Conservation (phyloP, 2,113 vertebrate species). For the Scolopax mira region DNA sequence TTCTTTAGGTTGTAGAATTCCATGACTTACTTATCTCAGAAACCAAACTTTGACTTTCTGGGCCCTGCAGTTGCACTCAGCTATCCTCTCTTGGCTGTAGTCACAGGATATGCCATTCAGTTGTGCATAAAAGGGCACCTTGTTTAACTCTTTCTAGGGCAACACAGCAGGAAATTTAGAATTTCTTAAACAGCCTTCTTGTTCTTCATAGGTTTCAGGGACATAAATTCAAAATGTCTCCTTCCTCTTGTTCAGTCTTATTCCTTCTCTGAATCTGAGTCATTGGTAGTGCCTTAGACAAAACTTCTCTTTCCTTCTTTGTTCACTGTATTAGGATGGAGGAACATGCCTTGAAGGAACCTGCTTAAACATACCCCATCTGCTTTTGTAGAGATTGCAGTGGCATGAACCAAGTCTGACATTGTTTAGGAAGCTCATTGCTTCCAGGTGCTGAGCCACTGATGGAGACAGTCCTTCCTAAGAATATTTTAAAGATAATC, state of each 20-base stretch:
- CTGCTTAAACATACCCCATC: background rate
- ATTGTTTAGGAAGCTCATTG: background rate
- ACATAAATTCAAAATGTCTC: background rate
- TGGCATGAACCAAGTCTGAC: background rate
- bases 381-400: background rate
- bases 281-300: background rate
- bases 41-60: background rate
- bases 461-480: background rate
- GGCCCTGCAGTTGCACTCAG: background rate
- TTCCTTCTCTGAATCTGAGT: background rate
- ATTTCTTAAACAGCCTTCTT: background rate
- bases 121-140: background rate
- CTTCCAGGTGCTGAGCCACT: background rate
- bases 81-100: background rate
- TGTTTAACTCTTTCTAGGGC: background rate
- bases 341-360: background rate
- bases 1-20: background rate
- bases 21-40: background rate
- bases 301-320: background rate
- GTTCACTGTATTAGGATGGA: background rate
- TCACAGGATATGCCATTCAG: background rate
- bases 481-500: background rate
- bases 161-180: background rate
- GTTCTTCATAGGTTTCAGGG: background rate
- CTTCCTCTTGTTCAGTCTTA: accelerated